Conservation (phyloP, 2,797 vertebrate genomes). For the Myiotriccus ornatus region DNA sequence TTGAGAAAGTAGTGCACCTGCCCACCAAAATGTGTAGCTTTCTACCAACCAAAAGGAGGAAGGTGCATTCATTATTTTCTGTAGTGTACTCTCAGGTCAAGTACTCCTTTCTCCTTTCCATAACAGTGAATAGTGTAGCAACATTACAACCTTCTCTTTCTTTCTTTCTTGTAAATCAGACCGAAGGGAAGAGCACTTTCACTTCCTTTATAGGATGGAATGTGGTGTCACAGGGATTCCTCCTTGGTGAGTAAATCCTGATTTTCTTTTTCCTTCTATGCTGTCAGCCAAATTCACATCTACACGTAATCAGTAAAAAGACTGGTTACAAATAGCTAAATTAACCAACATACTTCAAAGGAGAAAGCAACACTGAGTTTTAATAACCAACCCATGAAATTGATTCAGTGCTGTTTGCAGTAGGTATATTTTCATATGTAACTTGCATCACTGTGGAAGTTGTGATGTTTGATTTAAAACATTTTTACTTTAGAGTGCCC, state of each 20-base stretch:
- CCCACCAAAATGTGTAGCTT: neutral
- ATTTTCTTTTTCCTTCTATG: conserved; percentile 67
- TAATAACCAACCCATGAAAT: neutral
- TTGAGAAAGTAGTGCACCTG: neutral
- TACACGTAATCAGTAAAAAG: neutral
- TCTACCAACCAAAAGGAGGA: neutral
- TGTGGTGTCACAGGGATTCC: conserved; percentile 79
- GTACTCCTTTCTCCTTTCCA: conserved; percentile 61
- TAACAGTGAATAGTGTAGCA: conserved; percentile 66
- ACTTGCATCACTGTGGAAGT: neutral
- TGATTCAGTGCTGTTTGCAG: neutral
- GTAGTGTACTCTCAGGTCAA: neutral
- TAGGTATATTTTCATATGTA: neutral
- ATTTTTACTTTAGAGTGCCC: neutral
- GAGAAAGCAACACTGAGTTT: neutral
- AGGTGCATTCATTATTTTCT: neutral
- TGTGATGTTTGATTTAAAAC: neutral
- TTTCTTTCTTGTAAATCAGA: conserved; percentile 80
- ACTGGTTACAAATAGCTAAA: conserved; percentile 11
- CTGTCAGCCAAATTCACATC: conserved; percentile 40
- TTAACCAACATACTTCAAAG: neutral
- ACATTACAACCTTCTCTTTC: conserved; percentile 78
- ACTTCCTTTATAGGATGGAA: conserved; percentile 81
- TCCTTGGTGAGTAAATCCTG: conserved; percentile 79
- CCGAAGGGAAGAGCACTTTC: conserved; percentile 79